Evolutionary conservation across 2,797 vertebrate genomes (phyloP), one percentile per base, ranked within the genome.

Genomic region (Rhynchonycteris naso): DNA sequence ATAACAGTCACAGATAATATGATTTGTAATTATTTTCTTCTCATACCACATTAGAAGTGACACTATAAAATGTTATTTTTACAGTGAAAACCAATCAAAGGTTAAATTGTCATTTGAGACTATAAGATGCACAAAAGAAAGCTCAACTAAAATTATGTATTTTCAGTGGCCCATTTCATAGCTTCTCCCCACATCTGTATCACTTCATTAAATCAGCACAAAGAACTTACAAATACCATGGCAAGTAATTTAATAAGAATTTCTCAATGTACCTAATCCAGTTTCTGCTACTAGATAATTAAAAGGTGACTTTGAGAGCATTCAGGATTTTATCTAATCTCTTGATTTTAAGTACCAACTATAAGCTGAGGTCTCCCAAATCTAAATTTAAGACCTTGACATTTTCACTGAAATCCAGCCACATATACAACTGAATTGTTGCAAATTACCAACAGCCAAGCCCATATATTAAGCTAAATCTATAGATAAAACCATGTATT

Each of bases 201-300:
- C 76, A 94, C 85, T 95, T 96, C 90, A 88, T 96, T 97, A 96
- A 92, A 88, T 95, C 59, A 78, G 52, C 54, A 59, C 84, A 94
- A 83, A 90, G 61, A 90, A 86, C 90, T 97, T 96, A 50, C 94
- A 95, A 96, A 91, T 91, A 93, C 54, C 80, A 93, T 58, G 28
- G 47, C 63, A 91, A 87, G 38, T 91, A 91, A 96, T 96, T 96
- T 95, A 95, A 93, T 95, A 96, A 97, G 78, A 97, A 95, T 94
- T 89, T 96, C 61, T 88, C 80, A 90, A 52, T 96, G 93, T 96
- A 91, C 87, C 80, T 93, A 87, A 97, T 97, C 72, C 58, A 88
- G 50, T 95, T 94, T 88, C 68, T 89, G 79, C 54, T 91, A 86
- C 75, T 95, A 61, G 30, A 54, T 88, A 95, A 97, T 95, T 93